A percentile compares a stretch with the other conserved stretches of the same genome.
Conservation (phyloP, 2,797 vertebrate genomes). For the Glyptemys insculpta region DNA sequence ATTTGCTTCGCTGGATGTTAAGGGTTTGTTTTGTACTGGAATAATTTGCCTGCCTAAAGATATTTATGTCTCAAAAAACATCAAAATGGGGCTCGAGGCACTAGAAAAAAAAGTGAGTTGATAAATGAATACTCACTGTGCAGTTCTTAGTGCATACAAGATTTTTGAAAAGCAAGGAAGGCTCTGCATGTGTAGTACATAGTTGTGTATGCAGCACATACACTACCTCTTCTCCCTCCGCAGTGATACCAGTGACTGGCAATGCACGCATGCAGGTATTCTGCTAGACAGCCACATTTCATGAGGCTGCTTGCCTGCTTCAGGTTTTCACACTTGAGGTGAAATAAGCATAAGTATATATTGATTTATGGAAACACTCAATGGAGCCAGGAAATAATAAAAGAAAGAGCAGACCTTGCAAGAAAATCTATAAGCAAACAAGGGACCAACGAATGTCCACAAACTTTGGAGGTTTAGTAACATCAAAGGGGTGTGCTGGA, state of each 20-base stretch:
- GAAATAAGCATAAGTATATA: slow-evolving; percentile 24
- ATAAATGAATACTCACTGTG: slow-evolving; percentile 8
- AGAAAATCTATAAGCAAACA: slow-evolving; percentile 17
- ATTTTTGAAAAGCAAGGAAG: not conserved
- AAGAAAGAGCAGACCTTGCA: not conserved
- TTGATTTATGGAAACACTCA: slow-evolving; percentile 27
- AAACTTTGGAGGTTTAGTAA: not conserved
- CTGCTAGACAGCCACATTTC: slow-evolving; percentile 26
- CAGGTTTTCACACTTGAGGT: not conserved
- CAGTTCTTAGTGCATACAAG: not conserved
- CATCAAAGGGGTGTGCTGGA: not conserved
- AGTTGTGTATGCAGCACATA: not conserved
- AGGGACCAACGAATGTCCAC: not conserved
- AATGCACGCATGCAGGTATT: not conserved
- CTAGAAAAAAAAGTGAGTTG: not conserved
- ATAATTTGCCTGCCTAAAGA: slow-evolving; percentile 60
- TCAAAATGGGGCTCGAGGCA: slow-evolving; percentile 24
- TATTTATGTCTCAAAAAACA: slow-evolving; percentile 40
- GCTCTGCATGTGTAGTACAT: not conserved
- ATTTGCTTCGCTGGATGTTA: slow-evolving; percentile 57
- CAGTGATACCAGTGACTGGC: not conserved
- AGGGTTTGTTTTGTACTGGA: slow-evolving; percentile 46
- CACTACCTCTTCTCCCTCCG: not conserved
- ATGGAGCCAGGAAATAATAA: slow-evolving; percentile 33
- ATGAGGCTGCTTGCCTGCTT: not conserved